Percentiles rank a stretch among this genome's conserved stretches.
Evolutionary conservation across 2,113 vertebrate species (phyloP).

Genomic region (Uropsilus gracilis): DNA sequence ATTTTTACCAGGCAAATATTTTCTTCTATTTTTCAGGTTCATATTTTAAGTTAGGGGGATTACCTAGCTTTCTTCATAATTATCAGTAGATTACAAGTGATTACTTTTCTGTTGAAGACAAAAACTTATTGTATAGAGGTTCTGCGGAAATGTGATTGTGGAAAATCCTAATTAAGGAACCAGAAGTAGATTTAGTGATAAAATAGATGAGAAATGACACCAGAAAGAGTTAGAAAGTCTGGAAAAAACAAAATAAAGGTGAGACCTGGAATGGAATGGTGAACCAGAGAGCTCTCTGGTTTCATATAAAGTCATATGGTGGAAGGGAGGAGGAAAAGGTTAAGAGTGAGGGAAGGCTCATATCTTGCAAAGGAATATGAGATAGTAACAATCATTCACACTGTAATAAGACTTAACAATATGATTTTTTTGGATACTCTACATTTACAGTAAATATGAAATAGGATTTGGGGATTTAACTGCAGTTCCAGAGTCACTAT

Average conservation of each 20-base stretch:
- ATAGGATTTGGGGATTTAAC: too few relatives aligned
- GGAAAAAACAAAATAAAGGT: background rate
- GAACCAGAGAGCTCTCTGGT: background rate
- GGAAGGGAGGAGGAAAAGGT: background rate
- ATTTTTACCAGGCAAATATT: background rate
- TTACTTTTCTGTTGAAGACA: constrained; percentile 15
- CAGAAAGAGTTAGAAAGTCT: background rate
- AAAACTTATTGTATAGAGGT: too few relatives aligned
- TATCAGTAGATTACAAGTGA: background rate
- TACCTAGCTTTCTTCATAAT: background rate
- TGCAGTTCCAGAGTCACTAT: too few relatives aligned
- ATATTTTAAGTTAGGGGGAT: too few relatives aligned
- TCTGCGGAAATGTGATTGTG: too few relatives aligned
- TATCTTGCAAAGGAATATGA: background rate
- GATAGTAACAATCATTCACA: background rate
- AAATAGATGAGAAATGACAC: background rate
- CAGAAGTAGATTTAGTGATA: background rate
- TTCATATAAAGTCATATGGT: background rate
- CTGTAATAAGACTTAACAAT: background rate
- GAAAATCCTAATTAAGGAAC: background rate
- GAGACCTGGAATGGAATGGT: background rate
- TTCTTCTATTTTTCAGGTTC: constrained; percentile 21
- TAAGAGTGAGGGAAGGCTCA: background rate
- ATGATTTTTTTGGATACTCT: too few relatives aligned
- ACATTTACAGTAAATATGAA: too few relatives aligned